A percentile compares a stretch with the other conserved stretches of the same genome.
phyloP scores from a whole-genome alignment of 2,888 invertebrate species.

The Eudasyphora cyanicolor region DNA sequence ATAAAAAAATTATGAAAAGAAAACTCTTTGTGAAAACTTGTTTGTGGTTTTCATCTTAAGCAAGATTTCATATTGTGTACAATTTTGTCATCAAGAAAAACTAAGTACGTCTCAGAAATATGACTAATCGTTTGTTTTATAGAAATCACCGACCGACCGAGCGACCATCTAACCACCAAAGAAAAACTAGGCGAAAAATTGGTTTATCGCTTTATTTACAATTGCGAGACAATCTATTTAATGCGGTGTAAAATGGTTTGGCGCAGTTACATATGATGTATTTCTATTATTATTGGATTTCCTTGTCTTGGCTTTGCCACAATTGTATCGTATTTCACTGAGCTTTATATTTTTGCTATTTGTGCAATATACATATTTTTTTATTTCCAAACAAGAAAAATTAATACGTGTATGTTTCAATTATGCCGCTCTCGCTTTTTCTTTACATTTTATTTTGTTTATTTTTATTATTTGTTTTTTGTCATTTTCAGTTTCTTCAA shows the following conservation, averaged over 20 bases:
- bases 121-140: too few species aligned
- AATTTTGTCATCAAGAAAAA: constrained; percentile 40
- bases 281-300: constrained; percentile 3
- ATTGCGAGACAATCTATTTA: neutral
- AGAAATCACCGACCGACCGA: constrained; percentile 12
- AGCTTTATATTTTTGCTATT: neutral
- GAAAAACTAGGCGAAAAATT: constrained; percentile 22
- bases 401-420: too few species aligned
- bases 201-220: too few species aligned
- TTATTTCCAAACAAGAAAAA: neutral
- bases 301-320: neutral
- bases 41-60: constrained; percentile 43
- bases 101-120: constrained; percentile 12
- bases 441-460: neutral
- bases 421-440: neutral
- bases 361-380: neutral
- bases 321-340: constrained; percentile 18
- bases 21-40: constrained; percentile 61
- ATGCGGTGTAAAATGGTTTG: too few species aligned
- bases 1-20: neutral
- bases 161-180: neutral
- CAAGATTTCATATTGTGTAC: constrained; percentile 51
- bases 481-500: constrained; percentile 37
- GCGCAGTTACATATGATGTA: too few species aligned
- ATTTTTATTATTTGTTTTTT: constrained; percentile 5